phyloP scores from a whole-genome alignment of 2,113 vertebrate species.

The Sapajus apella region DNA sequence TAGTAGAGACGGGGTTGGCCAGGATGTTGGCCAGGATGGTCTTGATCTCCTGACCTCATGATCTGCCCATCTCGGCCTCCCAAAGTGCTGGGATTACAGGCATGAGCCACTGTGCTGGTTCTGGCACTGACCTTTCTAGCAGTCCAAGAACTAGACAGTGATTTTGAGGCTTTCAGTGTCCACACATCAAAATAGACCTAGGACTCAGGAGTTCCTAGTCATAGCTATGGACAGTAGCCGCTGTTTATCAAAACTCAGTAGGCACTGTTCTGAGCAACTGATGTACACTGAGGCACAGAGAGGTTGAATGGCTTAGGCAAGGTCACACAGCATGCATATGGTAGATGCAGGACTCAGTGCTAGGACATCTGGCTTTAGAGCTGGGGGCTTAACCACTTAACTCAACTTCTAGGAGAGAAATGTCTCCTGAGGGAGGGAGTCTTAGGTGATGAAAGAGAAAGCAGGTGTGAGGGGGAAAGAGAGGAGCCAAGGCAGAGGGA shows the following conservation, averaged over 20 bases:
- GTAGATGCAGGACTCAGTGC: neutral
- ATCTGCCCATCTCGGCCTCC: no score
- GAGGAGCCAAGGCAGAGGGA: neutral
- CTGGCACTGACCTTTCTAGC: neutral
- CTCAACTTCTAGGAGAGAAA: neutral
- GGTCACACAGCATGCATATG: neutral
- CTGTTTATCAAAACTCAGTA: neutral
- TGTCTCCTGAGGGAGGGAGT: neutral
- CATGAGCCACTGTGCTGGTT: no score
- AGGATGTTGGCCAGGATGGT: no score
- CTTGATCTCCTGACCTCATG: no score
- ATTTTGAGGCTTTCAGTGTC: neutral
- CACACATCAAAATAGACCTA: neutral
- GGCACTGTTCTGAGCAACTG: neutral
- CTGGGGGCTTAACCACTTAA: neutral
- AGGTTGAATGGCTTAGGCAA: neutral
- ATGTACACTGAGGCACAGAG: neutral
- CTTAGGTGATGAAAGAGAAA: neutral
- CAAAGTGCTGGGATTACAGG: no score
- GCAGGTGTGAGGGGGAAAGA: no score
- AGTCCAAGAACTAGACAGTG: neutral
- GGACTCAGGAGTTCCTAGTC: neutral
- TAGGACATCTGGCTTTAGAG: neutral
- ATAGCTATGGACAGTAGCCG: neutral
- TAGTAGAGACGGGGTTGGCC: no score